Conservation (phyloP, 2,113 vertebrate genomes). For the Dolichotis patagonum region DNA sequence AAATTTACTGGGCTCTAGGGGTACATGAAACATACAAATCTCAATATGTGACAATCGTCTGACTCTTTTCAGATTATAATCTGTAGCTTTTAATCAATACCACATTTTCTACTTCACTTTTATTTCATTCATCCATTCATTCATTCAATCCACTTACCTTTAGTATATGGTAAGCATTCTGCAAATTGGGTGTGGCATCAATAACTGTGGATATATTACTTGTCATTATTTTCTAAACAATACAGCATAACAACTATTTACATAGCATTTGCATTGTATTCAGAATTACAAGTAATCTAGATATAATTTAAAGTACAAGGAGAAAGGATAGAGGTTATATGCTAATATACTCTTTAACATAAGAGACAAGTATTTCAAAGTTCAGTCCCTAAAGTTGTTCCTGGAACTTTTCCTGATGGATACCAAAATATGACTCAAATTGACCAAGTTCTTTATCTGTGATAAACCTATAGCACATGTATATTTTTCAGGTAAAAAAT, state of each 20-base stretch:
- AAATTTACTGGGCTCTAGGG: neutral
- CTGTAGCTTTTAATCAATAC: neutral
- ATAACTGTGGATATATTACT: neutral
- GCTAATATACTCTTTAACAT: neutral
- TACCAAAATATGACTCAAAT: neutral
- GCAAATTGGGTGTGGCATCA: neutral
- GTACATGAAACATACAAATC: neutral
- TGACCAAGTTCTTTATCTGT: neutral
- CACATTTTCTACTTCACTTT: neutral
- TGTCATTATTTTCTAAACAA: neutral
- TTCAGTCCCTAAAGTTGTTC: neutral
- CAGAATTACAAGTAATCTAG: neutral
- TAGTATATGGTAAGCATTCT: neutral
- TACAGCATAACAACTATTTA: neutral
- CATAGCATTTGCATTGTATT: neutral
- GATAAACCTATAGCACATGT: neutral
- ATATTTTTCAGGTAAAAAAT: neutral
- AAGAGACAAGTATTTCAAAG: neutral
- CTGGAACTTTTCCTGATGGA: accelerated
- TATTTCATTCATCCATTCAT: neutral
- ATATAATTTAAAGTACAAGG: neutral
- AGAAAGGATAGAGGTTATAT: neutral
- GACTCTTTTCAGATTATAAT: neutral
- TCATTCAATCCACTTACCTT: neutral
- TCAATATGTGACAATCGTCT: neutral